Percentiles rank a stretch among this genome's conserved stretches.
These are phyloP conservation scores for Steinernema scapterisci DNA, from an alignment of 2,888 invertebrate genomes.

Conservation along the genomic window DNA sequence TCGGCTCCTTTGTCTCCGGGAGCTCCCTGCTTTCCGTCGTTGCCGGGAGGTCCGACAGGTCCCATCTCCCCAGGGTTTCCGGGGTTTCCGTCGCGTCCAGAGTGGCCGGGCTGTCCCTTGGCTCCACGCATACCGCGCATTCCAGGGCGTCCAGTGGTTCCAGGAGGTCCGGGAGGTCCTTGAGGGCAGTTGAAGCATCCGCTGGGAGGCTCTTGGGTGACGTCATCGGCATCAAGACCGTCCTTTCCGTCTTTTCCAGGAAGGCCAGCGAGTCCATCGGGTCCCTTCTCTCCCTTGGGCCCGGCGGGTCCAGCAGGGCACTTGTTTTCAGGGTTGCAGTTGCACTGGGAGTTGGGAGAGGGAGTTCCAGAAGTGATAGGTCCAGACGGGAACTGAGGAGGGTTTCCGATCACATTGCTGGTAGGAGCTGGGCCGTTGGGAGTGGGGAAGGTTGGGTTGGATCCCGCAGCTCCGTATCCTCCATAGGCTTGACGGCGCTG, in stretches of 20 bases:
- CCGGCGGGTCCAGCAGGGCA: slow-evolving; percentile 46
- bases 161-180: slow-evolving; percentile 39
- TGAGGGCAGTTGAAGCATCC: slow-evolving; percentile 62
- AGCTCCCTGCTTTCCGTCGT: slow-evolving; percentile 52
- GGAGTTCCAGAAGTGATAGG: slow-evolving; percentile 5
- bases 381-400: slow-evolving; percentile 20
- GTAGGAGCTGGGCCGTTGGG: background rate
- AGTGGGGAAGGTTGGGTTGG: slow-evolving; percentile 14
- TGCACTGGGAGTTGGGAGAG: slow-evolving; percentile 28
- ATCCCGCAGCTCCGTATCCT: slow-evolving; percentile 55
- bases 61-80: slow-evolving; percentile 54
- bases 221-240: slow-evolving; percentile 58
- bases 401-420: slow-evolving; percentile 7
- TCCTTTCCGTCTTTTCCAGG: slow-evolving; percentile 48
- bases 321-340: slow-evolving; percentile 44
- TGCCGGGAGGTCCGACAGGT: slow-evolving; percentile 46
- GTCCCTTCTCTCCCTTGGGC: slow-evolving; percentile 40
- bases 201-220: slow-evolving; percentile 54
- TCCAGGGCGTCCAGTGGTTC: slow-evolving; percentile 28
- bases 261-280: slow-evolving; percentile 41
- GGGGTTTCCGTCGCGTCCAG: slow-evolving; percentile 43
- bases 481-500: slow-evolving; percentile 59
- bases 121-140: slow-evolving; percentile 35
- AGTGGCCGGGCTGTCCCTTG: slow-evolving; percentile 18
- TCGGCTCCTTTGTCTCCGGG: slow-evolving; percentile 55